Evolutionary conservation across 2,113 vertebrate species (phyloP), one percentile per base, ranked within the genome.

Genomic region (Climacteris rufus): DNA sequence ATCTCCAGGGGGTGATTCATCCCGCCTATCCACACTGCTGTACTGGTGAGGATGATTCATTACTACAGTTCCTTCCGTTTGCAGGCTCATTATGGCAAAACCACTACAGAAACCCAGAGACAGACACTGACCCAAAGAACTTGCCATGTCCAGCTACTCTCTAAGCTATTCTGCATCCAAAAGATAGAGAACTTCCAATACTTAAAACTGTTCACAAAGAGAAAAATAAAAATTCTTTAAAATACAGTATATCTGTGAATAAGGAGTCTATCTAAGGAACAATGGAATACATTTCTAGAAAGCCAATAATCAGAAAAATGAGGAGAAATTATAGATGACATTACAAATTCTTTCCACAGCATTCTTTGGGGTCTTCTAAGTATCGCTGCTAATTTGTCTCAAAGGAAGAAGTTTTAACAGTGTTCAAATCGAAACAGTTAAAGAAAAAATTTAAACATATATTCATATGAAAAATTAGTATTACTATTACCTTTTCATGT

Each of bases 1-100:
- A 61, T 79, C 65, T 94, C 61, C 35, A 81, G 65, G 9, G 56
- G 10, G 21, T 59, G 44, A 91, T 91, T 89, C 74, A 89, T 93
- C 53, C 70, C 44, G 84, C 47, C 77, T 78, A 25, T 68, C 37
- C 61, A 72, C 31, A 28, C 69, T 83, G 18, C 53, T 72, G 20
- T 76, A 33, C 0, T 1, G 54, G 33, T 27, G 20, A 65, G 50
- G 42, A 61, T 89, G 71, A 77, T 87, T 87, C 54, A 79, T 89
- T 85, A 15, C 35, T 78, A 15, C 49, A 53, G 28, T 27, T 63
- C 24, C 44, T 83, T 64, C 83, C 40, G 31, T 28, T 66, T 54
- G 20, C 35, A 63, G 59, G 12, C 47, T 86, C 39, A 56, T 85
- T 91, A 79, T 44, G 42, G 19, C 11, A 70, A 87, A 84, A 72